These are phyloP conservation scores for Triplophysa bombifrons DNA, from an alignment of 2,797 vertebrate species.

Conservation along the genomic window DNA sequence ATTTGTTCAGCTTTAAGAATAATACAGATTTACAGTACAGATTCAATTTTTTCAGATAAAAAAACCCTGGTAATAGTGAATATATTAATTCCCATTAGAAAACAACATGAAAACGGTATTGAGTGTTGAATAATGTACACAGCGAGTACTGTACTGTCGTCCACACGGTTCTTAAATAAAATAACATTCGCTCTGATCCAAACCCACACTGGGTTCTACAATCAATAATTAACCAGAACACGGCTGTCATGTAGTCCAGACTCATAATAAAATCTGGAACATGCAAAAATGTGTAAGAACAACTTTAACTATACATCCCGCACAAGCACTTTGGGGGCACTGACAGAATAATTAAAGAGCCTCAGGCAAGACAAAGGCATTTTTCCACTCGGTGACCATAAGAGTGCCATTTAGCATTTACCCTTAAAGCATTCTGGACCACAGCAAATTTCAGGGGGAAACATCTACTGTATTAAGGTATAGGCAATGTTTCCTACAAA, in stretches of 20 bases:
- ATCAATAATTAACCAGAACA: conserved; percentile 47
- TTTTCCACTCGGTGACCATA: conserved; percentile 18
- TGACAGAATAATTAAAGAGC: conserved; percentile 34
- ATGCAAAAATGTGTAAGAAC: conserved; percentile 26
- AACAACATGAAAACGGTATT: conserved; percentile 2
- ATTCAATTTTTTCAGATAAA: not conserved
- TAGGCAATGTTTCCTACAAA: not conserved
- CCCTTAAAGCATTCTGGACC: not conserved
- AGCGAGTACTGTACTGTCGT: not conserved
- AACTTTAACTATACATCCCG: conserved; percentile 23
- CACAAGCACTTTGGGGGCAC: conserved; percentile 29
- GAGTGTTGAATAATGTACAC: conserved; percentile 7
- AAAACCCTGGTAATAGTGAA: not conserved
- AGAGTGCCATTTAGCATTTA: conserved; percentile 2
- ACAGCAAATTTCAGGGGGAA: not conserved
- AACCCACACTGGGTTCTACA: conserved; percentile 3
- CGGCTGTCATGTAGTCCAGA: conserved; percentile 18
- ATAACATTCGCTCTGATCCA: conserved; percentile 8
- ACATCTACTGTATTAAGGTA: not conserved
- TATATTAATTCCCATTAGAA: conserved; percentile 33
- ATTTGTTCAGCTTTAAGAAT: not conserved
- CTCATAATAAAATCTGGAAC: conserved; percentile 23
- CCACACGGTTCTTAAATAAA: conserved; percentile 36
- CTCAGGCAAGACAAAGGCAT: conserved; percentile 21
- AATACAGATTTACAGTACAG: not conserved